Evolutionary conservation across 64 coral and sea anemone species (phyloP).

Genomic region (Montipora capricornis): DNA sequence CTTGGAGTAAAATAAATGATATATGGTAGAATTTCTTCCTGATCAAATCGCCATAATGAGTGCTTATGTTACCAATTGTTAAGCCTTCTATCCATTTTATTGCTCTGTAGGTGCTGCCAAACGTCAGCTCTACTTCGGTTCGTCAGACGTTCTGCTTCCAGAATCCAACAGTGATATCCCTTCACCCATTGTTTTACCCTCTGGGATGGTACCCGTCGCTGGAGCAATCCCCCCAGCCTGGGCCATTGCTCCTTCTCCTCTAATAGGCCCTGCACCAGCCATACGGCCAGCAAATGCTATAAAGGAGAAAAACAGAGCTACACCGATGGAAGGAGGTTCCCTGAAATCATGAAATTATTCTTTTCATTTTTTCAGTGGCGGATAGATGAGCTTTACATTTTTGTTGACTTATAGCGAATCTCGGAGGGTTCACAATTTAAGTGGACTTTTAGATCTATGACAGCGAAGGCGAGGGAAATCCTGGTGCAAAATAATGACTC

Average conservation of each 20-base stretch:
- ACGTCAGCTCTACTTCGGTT: constrained; percentile 28
- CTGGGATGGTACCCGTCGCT: constrained; percentile 56
- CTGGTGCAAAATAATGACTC: too few species aligned
- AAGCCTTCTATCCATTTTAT: neutral
- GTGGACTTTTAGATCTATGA: too few species aligned
- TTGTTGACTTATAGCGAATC: too few species aligned
- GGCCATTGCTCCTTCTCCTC: constrained; percentile 73
- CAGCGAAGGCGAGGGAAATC: too few species aligned
- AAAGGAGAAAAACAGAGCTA: constrained; percentile 75
- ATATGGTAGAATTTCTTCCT: too few species aligned
- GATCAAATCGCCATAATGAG: too few species aligned
- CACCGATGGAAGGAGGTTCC: constrained; percentile 18
- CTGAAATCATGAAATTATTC: constrained; percentile 1
- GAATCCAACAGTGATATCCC: constrained; percentile 39
- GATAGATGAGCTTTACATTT: neutral
- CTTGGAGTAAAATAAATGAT: too few species aligned
- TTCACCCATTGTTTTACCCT: constrained; percentile 70
- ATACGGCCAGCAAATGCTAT: constrained; percentile 80
- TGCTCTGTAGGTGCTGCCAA: constrained; percentile 8
- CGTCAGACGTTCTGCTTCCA: neutral
- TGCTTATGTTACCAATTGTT: neutral
- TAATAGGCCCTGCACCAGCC: constrained; percentile 80
- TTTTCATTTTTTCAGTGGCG: neutral
- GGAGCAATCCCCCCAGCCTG: constrained; percentile 57
- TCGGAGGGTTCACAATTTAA: too few species aligned